Conservation (phyloP, 2,113 vertebrate species). For the Pogona vitticeps region DNA sequence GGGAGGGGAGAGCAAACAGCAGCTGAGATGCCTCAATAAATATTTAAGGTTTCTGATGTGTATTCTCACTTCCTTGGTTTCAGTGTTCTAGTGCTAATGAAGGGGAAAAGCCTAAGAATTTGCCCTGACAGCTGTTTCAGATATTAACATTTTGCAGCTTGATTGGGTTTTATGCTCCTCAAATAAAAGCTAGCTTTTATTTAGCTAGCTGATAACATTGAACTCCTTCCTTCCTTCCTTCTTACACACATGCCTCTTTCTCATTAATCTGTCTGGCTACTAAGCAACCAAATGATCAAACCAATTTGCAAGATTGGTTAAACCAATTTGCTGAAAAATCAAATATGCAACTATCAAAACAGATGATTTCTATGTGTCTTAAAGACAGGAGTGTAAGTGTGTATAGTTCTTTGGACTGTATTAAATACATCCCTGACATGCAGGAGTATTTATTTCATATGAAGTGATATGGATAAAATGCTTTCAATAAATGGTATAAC, state of each 20-base stretch:
- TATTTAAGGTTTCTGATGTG: constrained; percentile 32
- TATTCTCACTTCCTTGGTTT: constrained; percentile 16
- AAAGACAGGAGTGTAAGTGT: too few species aligned
- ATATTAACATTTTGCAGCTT: constrained; percentile 3
- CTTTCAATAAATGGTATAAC: background rate
- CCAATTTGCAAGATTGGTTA: background rate
- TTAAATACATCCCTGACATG: background rate
- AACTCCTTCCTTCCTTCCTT: background rate
- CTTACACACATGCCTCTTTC: background rate
- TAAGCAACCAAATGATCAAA: background rate
- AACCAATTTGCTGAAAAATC: background rate
- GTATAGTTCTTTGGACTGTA: too few species aligned
- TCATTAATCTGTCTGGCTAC: background rate
- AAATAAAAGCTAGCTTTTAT: background rate
- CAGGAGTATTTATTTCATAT: background rate
- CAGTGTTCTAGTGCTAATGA: background rate
- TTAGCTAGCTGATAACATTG: background rate
- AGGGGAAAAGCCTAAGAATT: background rate
- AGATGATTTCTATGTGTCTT: too few species aligned
- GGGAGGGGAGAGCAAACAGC: constrained; percentile 20
- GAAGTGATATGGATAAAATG: background rate
- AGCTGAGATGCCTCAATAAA: constrained; percentile 33
- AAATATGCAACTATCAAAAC: background rate
- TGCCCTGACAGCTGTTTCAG: background rate
- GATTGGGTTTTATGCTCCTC: background rate